Base-by-base conservation (phyloP, 2,888 invertebrate genomes). In the Resseliella maxima region DNA sequence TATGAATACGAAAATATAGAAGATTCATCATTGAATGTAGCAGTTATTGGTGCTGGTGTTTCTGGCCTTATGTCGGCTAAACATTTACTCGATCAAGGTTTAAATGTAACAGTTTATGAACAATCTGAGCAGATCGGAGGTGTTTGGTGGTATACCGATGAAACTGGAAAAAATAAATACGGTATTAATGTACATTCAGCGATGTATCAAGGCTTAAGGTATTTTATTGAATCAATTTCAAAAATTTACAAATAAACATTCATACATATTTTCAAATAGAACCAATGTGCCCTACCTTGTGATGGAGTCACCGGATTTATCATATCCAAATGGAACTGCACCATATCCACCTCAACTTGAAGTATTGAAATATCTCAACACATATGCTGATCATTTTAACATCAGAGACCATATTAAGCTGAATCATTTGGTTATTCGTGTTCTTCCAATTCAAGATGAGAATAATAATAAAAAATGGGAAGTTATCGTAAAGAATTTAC, bases 151-250 rank as follows among this genome's bases (percentile, higher is more conserved):
- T 97, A 96, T 89, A 95, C 95, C 0, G 95, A 96, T 88, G 92
- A 94, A 87, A 93, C 93, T 36, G 96, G 95, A 1, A 93, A 92
- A n/a, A 95, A 97, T 89, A 92, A 94, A 89, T 94, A 94, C 89
- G 96, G 96, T 0, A 92, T 95, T 86, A 95, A 96, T 0, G 94
- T 97, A 50, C 97, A 97, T 90, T 96, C 97, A 85, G 97, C 97
- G 91, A 97, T 98, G 97, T 98, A 98, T 89, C 94, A 95, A 89
- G 95, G 95, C 89, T 92, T 98, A 86, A 95, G 95, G 98, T 97
- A 91, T 90, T 89, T 88, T 36, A 10, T 45, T 27, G n/a, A n/a
- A 92, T 94, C 94, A 90, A 89, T n/a, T 64, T 8, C n/a, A n/a
- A n/a, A 27, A 2, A 64, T 64, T 27, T 10, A 54, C 5, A 54